Base-by-base conservation (phyloP, 2,797 vertebrate species). In the Halcyon chelicuti region DNA sequence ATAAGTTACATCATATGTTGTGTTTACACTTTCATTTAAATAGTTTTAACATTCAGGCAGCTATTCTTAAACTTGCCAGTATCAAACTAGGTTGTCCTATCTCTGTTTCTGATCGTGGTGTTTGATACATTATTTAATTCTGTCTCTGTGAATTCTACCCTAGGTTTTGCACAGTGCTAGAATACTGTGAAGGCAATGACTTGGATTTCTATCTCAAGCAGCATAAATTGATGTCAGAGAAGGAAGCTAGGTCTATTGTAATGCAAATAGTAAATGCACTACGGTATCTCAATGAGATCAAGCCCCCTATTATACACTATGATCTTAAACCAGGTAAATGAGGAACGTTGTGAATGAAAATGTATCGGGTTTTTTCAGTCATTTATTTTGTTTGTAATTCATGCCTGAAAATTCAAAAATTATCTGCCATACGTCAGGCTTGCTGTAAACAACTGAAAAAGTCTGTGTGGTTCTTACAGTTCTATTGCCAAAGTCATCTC, bases 121-220 rank as follows among this genome's bases (percentile, higher is more conserved):
- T 92, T 46, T 35, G 73, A 77, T 79, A 42, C 0, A 1, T 86
- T 77, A 57, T 65, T 84, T 96, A 39, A 92, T 93, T 92, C 76
- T 92, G 28, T 80, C 18, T 90, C 39, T 96, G 39, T 93, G 47
- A 91, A 76, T 89, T 80, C 47, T 83, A 22, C 51, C 71, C 25
- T 93, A 99, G 99, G 97, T 99, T 99, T 99, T 99, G 99, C 99
- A 99, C 99, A 85, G 99, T 99, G 95, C 98, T 99, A 98, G 99
- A 99, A 98, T 99, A 99, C 98, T 99, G 99, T 98, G 99, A 99
- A 98, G 99, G 99, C 98, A 99, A 99, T 90, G 99, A 99, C 98
- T 99, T 99, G 98, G 99, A 99, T 98, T 99, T 99, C 98, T 99
- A 99, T 99, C 99, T 99, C 98, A 99, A 99, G 96, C 99, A 99